Base-by-base conservation (phyloP, 2,888 invertebrate species). In the Meghimatium bilineatum region DNA sequence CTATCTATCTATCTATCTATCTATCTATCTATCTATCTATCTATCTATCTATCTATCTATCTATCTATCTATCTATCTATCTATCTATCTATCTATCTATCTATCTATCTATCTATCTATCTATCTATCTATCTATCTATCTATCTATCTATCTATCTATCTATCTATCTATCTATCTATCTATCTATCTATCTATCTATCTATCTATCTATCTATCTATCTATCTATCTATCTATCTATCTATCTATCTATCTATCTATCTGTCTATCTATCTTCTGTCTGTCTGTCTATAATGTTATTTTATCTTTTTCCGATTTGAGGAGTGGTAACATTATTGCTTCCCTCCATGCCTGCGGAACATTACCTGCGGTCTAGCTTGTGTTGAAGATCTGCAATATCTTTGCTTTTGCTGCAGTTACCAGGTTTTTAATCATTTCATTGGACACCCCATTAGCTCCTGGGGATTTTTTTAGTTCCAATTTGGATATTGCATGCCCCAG, bases 1-100 rank as follows among this genome's bases (percentile, higher is more conserved):
- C 67, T 67, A 67, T 67, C 67, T 67, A 67, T 67, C 67, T 67
- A 67, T 67, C 67, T 67, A 67, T 67, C 67, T 67, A 67, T 67
- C 67, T 67, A 67, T 67, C 67, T 67, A 67, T 67, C 67, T 67
- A 67, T 67, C 67, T 67, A 67, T 32, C 32, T 66, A 32, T 67
- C 67, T 67, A 34, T 67, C 67, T 67, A 34, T 32, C 67, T 29
- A 29, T 66, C 66, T 34, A 34, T 67, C 67, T 67, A 34, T 67
- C 67, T 67, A 34, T 32, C 67, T 29, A 29, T 66, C 66, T 34
- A 34, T 67, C 67, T 29, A 34, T 67, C 67, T 34, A 34, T 67
- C 67, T 34, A 34, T 67, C 67, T 34, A 34, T 67, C 67, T 34
- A 34, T 67, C 67, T 34, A 34, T 67, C 67, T 34, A 34, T 67